Evolutionary conservation across 2,113 vertebrate species (phyloP).

Genomic region (Aegotheles bennettii): DNA sequence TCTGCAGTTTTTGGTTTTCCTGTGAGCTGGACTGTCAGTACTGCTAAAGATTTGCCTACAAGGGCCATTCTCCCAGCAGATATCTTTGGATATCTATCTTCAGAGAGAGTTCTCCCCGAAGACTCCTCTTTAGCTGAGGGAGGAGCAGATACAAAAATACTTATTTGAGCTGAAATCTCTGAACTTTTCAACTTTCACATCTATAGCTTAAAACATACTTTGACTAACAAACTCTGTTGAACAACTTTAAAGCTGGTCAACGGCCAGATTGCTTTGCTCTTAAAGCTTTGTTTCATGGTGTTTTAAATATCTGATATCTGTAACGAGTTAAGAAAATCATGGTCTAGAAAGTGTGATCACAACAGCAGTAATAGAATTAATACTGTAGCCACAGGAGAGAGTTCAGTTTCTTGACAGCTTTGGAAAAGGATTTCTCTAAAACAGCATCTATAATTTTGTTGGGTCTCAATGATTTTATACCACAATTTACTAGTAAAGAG

Average conservation of each 20-base stretch:
- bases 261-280: not conserved
- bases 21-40: not conserved
- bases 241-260: not conserved
- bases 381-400: not conserved
- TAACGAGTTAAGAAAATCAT: not conserved
- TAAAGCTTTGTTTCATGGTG: not conserved
- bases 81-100: not conserved
- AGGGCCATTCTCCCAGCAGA: not conserved
- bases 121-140: not conserved
- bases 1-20: not conserved
- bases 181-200: not conserved
- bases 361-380: not conserved
- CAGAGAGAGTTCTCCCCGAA: not conserved
- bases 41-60: not conserved
- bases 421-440: not conserved
- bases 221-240: not conserved
- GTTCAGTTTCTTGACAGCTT: not conserved
- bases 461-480: not conserved
- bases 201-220: not conserved
- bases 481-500: slow-evolving; percentile 4
- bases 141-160: not conserved
- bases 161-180: not conserved
- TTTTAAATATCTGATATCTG: not conserved
- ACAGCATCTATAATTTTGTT: not conserved
- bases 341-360: not conserved